Percentiles rank a stretch among this genome's conserved stretches.
Conservation (phyloP, 2,797 vertebrate species). For the Momotus momota region DNA sequence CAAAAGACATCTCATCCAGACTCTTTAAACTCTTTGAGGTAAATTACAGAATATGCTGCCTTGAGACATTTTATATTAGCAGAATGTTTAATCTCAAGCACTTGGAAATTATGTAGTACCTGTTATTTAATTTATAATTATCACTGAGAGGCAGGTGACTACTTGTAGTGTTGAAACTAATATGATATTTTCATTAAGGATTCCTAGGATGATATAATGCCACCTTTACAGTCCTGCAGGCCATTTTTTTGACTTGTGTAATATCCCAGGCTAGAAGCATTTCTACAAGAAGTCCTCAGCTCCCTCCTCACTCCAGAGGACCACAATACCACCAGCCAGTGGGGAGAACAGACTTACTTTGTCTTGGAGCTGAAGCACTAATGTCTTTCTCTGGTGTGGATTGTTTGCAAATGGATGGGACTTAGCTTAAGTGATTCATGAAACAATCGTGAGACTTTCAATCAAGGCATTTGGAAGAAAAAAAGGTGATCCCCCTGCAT, state of each 20-base stretch:
- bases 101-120: background rate
- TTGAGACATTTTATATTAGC: background rate
- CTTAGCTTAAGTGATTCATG: background rate
- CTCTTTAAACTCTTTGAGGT: background rate
- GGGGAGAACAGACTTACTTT: background rate
- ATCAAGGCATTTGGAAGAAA: background rate
- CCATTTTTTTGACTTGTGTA: background rate
- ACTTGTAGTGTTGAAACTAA: background rate
- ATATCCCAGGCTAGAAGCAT: background rate
- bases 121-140: background rate
- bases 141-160: background rate
- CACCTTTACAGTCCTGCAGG: background rate
- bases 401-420: rapidly evolving
- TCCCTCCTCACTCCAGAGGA: background rate
- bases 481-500: background rate
- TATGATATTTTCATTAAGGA: background rate
- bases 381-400: background rate
- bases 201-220: background rate
- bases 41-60: background rate
- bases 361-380: background rate
- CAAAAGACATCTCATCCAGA: background rate
- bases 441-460: background rate
- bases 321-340: background rate
- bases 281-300: background rate
- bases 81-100: background rate